A percentile compares a stretch with the other conserved stretches of the same genome.
Conservation (phyloP, 2,797 vertebrate species). For the Myripristis murdjan region DNA sequence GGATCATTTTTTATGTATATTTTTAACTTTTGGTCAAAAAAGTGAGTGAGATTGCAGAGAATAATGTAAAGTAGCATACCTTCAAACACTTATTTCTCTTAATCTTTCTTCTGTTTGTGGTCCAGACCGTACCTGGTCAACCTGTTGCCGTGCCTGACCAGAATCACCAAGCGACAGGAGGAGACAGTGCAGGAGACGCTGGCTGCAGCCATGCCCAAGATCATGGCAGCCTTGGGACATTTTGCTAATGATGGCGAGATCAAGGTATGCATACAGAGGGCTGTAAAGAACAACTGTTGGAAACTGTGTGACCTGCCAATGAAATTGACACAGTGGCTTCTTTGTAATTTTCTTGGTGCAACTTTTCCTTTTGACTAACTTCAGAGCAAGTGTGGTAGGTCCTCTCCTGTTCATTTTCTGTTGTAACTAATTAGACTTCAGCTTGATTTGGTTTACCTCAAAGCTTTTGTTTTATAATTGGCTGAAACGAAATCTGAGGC, state of each 20-base stretch:
- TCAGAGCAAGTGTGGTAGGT: no score
- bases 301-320: neutral
- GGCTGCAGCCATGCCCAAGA: constrained; percentile 94
- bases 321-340: no score
- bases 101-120: neutral
- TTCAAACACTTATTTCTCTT: neutral
- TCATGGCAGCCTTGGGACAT: constrained; percentile 94
- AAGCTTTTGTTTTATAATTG: no score
- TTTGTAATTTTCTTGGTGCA: neutral
- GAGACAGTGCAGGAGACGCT: constrained; percentile 96
- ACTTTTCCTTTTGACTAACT: neutral
- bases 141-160: constrained; percentile 93
- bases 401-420: no score
- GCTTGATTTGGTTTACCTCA: no score
- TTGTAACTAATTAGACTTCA: no score
- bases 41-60: no score
- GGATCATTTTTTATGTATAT: neutral
- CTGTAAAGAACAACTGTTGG: neutral
- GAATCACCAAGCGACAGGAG: constrained; percentile 94
- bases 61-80: neutral
- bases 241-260: constrained; percentile 98
- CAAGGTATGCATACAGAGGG: constrained; percentile 88
- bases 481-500: no score
- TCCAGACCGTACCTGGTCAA: constrained; percentile 96
- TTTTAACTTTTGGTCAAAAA: neutral